A percentile compares a stretch with the other conserved stretches of the same genome.
phyloP scores from a whole-genome alignment of 2,888 invertebrate genomes.

The Acleris sparsana region DNA sequence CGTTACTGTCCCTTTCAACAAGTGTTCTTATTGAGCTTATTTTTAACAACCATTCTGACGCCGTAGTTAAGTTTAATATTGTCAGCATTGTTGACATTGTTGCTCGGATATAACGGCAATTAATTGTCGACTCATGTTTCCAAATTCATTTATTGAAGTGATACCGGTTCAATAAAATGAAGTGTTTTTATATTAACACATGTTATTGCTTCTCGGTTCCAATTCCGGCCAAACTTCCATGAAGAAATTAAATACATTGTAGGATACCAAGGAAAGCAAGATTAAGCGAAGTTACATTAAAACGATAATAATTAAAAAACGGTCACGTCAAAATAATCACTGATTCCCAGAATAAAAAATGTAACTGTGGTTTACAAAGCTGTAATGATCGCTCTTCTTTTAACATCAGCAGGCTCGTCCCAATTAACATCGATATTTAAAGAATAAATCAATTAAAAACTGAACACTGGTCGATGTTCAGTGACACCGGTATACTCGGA shows the following conservation, averaged over 20 bases:
- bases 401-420: slow-evolving; percentile 24
- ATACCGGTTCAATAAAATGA: neutral
- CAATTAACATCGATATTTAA: slow-evolving; percentile 34
- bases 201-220: neutral
- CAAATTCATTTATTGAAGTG: too few relatives aligned
- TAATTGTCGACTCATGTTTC: too few relatives aligned
- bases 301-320: too few relatives aligned
- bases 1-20: too few relatives aligned
- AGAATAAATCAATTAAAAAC: slow-evolving; percentile 58
- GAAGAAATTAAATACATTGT: neutral
- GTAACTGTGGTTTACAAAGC: neutral
- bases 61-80: too few relatives aligned
- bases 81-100: too few relatives aligned
- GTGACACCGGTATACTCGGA: slow-evolving; percentile 62
- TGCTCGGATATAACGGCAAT: too few relatives aligned
- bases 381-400: slow-evolving; percentile 1
- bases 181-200: neutral
- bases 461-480: slow-evolving; percentile 53
- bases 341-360: neutral
- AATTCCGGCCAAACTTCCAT: neutral
- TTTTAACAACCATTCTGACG: too few relatives aligned
- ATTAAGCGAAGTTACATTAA: too few relatives aligned
- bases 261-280: neutral
- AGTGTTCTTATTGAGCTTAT: too few relatives aligned
- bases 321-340: neutral